These are phyloP conservation scores for Hoplostethus mediterraneus DNA, from an alignment of 2,797 vertebrate genomes.

Conservation along the genomic window DNA sequence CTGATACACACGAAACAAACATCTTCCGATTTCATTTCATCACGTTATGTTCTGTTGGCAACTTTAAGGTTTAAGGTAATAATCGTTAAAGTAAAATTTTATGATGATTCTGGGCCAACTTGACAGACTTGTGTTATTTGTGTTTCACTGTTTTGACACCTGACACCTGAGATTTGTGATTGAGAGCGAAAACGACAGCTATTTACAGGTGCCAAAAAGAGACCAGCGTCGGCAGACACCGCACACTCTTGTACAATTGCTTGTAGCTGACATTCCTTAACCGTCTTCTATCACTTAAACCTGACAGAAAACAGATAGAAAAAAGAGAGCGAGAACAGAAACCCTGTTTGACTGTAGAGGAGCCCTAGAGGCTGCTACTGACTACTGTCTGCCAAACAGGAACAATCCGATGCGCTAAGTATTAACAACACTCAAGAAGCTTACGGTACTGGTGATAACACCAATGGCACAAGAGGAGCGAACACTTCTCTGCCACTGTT, in stretches of 20 bases:
- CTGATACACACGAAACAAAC: conserved; percentile 27
- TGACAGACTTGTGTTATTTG: conserved; percentile 12
- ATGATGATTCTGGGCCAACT: conserved; percentile 24
- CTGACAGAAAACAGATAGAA: conserved; percentile 65
- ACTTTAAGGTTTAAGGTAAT: conserved; percentile 12
- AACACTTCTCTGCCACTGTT: conserved; percentile 23
- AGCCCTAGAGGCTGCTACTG: conserved; percentile 70
- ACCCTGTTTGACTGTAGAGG: conserved; percentile 71
- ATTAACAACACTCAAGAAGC: conserved; percentile 57
- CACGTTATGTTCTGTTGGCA: background rate
- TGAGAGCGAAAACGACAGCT: conserved; percentile 69
- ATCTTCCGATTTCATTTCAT: background rate
- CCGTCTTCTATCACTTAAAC: conserved; percentile 72
- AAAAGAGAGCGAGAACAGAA: conserved; percentile 51
- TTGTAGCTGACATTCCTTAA: conserved; percentile 69
- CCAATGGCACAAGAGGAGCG: conserved; percentile 52
- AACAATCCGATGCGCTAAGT: conserved; percentile 72
- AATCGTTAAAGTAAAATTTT: conserved; percentile 7
- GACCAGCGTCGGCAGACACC: conserved; percentile 53
- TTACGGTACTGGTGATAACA: conserved; percentile 57
- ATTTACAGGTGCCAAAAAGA: conserved; percentile 54
- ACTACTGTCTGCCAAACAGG: conserved; percentile 66
- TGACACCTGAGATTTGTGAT: conserved; percentile 29
- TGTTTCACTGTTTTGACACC: conserved; percentile 44
- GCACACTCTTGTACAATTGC: conserved; percentile 49